These are phyloP conservation scores for Patella vulgata DNA, from an alignment of 1,140 invertebrate species.

Conservation along the genomic window DNA sequence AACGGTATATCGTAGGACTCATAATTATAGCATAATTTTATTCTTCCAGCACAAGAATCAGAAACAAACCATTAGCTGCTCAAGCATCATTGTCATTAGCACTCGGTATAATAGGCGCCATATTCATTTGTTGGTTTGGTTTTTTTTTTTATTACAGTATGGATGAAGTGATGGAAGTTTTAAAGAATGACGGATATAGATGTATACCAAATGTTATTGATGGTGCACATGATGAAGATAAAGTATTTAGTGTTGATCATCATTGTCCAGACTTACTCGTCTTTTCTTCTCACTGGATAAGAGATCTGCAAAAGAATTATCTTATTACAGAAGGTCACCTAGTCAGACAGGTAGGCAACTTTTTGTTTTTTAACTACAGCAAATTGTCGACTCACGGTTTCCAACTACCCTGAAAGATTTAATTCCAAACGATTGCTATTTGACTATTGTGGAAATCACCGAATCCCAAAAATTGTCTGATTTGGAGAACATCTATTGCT, in stretches of 20 bases:
- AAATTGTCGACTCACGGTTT: neutral
- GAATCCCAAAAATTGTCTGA: too few species aligned
- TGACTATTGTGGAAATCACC: too few species aligned
- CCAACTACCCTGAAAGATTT: neutral
- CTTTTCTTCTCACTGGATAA: slow-evolving; percentile 40
- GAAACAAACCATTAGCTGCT: too few species aligned
- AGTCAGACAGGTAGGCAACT: slow-evolving; percentile 44
- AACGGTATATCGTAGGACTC: too few species aligned
- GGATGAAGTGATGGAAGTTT: slow-evolving; percentile 35
- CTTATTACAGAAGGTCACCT: slow-evolving; percentile 37
- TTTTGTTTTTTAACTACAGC: too few species aligned
- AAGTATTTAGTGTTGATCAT: slow-evolving; percentile 44
- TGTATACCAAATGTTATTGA: slow-evolving; percentile 6
- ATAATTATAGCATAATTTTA: too few species aligned
- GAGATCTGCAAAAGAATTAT: slow-evolving; percentile 34
- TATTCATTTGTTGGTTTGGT: too few species aligned
- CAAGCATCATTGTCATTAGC: too few species aligned
- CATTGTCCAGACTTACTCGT: slow-evolving; percentile 54
- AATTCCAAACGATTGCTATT: too few species aligned
- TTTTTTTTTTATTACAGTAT: slow-evolving; percentile 37
- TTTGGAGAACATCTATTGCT: too few species aligned
- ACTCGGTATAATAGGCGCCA: too few species aligned
- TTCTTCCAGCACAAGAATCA: too few species aligned
- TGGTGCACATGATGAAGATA: slow-evolving; percentile 23
- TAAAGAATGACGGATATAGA: slow-evolving; percentile 45